Percentiles rank a stretch among this genome's conserved stretches.
Conservation (phyloP, 2,113 vertebrate genomes). For the Cacatua alba region DNA sequence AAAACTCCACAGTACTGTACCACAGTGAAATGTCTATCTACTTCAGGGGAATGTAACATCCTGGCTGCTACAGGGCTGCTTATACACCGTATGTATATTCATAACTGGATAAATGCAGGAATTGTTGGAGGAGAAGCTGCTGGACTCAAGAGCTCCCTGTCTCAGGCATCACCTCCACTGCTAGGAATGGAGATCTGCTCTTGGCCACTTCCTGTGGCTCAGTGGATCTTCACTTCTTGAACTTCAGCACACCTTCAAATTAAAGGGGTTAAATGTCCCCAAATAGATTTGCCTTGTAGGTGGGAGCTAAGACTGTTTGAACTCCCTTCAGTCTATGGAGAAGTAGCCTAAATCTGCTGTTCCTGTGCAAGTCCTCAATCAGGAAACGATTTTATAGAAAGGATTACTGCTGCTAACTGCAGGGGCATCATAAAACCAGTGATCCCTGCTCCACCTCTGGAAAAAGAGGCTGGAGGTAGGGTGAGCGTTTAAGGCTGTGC, state of each 20-base stretch:
- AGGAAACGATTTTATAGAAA: slow-evolving; percentile 26
- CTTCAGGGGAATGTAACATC: not conserved
- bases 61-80: not conserved
- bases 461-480: not conserved
- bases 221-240: not conserved
- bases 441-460: slow-evolving; percentile 14
- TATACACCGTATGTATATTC: fast-evolving
- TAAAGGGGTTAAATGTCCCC: not conserved
- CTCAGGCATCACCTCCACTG: not conserved
- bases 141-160: fast-evolving
- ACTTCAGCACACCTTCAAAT: not conserved
- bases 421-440: slow-evolving; percentile 15
- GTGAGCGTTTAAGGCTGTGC: not conserved
- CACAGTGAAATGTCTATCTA: not conserved
- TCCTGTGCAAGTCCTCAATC: not conserved
- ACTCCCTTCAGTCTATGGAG: not conserved
- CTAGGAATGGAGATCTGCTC: fast-evolving
- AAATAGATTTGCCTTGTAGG: not conserved
- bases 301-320: not conserved
- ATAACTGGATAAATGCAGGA: not conserved
- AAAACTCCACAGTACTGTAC: not conserved
- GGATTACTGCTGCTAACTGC: slow-evolving; percentile 40
- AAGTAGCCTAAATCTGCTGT: not conserved
- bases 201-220: not conserved
- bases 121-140: not conserved